A percentile compares a stretch with the other conserved stretches of the same genome.
phyloP scores from a whole-genome alignment of 2,113 vertebrate genomes.

The Hemibagrus wyckioides region DNA sequence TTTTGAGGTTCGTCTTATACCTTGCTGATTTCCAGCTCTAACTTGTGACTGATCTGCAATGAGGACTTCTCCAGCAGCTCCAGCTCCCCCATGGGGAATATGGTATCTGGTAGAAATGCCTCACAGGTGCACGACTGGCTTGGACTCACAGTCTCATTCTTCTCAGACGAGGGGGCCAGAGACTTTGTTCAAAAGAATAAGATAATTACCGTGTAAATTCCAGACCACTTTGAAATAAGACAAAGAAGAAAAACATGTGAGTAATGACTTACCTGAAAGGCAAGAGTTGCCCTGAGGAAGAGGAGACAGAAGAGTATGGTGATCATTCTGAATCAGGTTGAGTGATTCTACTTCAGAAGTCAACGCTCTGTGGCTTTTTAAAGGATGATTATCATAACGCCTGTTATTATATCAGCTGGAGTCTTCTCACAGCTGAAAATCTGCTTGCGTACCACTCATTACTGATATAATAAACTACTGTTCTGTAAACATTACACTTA shows the following conservation, averaged over 20 bases:
- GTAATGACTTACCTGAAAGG: constrained; percentile 57
- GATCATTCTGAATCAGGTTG: constrained; percentile 62
- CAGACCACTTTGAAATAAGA: neutral
- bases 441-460: constrained; percentile 21
- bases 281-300: constrained; percentile 56
- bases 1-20: constrained; percentile 38
- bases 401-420: constrained; percentile 53
- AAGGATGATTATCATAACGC: constrained; percentile 34
- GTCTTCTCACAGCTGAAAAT: constrained; percentile 43
- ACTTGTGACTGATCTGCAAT: constrained; percentile 56
- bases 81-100: constrained; percentile 63
- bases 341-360: neutral
- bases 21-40: constrained; percentile 69
- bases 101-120: constrained; percentile 64
- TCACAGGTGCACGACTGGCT: constrained; percentile 63
- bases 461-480: neutral
- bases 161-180: constrained; percentile 42
- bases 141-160: constrained; percentile 57
- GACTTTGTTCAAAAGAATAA: constrained; percentile 31
- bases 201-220: neutral
- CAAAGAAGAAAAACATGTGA: constrained; percentile 9
- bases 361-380: constrained; percentile 51
- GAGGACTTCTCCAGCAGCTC: constrained; percentile 56
- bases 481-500: constrained; percentile 4
- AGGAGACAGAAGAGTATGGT: constrained; percentile 55